phyloP scores from a whole-genome alignment of 2,888 invertebrate genomes.

The Schizotus pectinicornis region DNA sequence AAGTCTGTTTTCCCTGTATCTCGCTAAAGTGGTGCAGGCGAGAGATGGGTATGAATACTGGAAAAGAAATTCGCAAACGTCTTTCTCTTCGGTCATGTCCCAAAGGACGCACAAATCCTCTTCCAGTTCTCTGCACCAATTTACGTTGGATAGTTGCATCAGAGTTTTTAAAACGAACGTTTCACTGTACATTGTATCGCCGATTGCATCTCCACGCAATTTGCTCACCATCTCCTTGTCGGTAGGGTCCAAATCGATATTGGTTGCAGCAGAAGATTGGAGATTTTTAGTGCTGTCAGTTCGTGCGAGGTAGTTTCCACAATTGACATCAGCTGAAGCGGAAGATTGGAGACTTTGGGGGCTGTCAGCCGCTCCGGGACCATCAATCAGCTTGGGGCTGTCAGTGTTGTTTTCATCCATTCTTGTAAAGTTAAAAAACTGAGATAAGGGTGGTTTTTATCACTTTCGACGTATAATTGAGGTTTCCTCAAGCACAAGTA shows the following conservation, averaged over 20 bases:
- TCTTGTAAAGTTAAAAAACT: too few relatives aligned
- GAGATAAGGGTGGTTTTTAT: too few relatives aligned
- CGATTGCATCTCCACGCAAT: constrained; percentile 78
- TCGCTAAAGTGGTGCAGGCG: constrained; percentile 64
- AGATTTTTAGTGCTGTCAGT: too few relatives aligned
- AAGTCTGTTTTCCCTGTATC: constrained; percentile 66
- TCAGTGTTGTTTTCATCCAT: too few relatives aligned
- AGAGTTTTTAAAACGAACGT: constrained; percentile 74
- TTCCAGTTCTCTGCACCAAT: constrained; percentile 69
- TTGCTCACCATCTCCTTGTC: constrained; percentile 57
- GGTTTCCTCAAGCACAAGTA: too few relatives aligned
- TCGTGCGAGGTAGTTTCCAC: too few relatives aligned
- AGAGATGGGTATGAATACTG: constrained; percentile 72
- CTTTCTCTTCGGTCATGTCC: constrained; percentile 85
- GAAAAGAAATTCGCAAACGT: constrained; percentile 73
- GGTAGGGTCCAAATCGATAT: constrained; percentile 40
- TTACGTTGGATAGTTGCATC: constrained; percentile 66
- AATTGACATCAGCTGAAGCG: too few relatives aligned
- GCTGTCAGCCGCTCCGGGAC: too few relatives aligned
- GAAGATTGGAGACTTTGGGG: too few relatives aligned
- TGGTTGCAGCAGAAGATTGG: background rate
- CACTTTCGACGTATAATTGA: too few relatives aligned
- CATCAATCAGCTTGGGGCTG: too few relatives aligned
- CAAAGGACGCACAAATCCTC: constrained; percentile 78
- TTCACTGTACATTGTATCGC: constrained; percentile 80